Evolutionary conservation across 1,140 invertebrate genomes (phyloP).

Genomic region (Brachionus manjavacas): DNA sequence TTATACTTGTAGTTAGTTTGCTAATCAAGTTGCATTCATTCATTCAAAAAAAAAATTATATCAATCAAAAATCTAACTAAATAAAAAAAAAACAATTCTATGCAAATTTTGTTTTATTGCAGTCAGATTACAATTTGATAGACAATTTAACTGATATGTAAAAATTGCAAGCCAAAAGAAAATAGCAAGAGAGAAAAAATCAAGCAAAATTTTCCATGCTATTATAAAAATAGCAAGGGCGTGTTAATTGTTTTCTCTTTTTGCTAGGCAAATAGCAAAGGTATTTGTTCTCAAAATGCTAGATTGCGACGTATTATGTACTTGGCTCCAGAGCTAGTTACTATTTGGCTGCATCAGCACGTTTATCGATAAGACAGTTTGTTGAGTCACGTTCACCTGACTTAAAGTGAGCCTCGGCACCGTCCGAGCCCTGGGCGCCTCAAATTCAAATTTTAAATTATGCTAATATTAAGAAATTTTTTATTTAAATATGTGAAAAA

Average conservation of each 20-base stretch:
- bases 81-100: not conserved
- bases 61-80: conserved; percentile 20
- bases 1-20: not conserved
- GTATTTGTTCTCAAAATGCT: not conserved
- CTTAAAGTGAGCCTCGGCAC: not conserved
- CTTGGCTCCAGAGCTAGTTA: not conserved
- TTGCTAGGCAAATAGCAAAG: not conserved
- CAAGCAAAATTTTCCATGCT: not conserved
- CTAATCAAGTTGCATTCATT: conserved; percentile 17
- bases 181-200: not conserved
- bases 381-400: not conserved
- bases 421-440: not conserved
- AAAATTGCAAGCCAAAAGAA: conserved; percentile 3
- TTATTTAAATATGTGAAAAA: not conserved
- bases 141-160: conserved; percentile 4
- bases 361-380: not conserved
- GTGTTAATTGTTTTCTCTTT: conserved; percentile 15
- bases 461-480: not conserved
- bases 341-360: not conserved
- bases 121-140: conserved; percentile 34
- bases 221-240: conserved; percentile 9
- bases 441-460: not conserved
- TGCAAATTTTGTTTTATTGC: conserved; percentile 26
- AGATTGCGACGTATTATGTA: not conserved
- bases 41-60: not conserved